Conservation (phyloP, 2,888 invertebrate species). For the Idaea dimidiata region DNA sequence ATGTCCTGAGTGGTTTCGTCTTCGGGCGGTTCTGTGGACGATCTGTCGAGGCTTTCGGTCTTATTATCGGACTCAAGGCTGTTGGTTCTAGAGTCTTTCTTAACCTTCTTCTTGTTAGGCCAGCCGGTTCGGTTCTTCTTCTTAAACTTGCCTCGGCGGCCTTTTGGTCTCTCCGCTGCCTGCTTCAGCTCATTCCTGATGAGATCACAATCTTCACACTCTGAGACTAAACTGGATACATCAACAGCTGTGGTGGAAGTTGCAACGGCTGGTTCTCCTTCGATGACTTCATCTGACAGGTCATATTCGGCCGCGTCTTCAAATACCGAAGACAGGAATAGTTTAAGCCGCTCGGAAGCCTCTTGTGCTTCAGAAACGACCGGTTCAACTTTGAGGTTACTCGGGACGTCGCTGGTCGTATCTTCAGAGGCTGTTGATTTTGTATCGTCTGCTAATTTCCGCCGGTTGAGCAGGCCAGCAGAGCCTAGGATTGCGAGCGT, state of each 20-base stretch:
- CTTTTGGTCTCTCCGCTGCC: slow-evolving; percentile 44
- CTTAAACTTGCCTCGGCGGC: slow-evolving; percentile 78
- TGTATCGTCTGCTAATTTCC: slow-evolving; percentile 67
- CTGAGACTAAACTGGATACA: slow-evolving; percentile 66
- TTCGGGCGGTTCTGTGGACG: slow-evolving; percentile 55
- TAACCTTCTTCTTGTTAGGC: slow-evolving; percentile 81
- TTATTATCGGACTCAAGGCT: slow-evolving; percentile 51
- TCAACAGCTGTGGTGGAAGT: slow-evolving; percentile 64
- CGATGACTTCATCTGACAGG: slow-evolving; percentile 67
- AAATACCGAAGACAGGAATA: slow-evolving; percentile 70
- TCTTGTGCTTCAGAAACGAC: slow-evolving; percentile 52
- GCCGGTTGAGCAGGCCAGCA: slow-evolving; percentile 80
- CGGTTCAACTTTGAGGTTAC: slow-evolving; percentile 54
- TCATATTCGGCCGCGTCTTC: slow-evolving; percentile 72
- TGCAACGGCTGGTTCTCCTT: slow-evolving; percentile 56
- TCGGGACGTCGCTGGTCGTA: slow-evolving; percentile 60
- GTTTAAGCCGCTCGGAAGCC: slow-evolving; percentile 63
- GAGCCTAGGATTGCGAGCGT: slow-evolving; percentile 89
- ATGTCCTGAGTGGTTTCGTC: slow-evolving; percentile 59
- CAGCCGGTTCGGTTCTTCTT: slow-evolving; percentile 91
- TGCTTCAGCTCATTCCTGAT: slow-evolving; percentile 63
- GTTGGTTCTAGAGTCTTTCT: slow-evolving; percentile 55
- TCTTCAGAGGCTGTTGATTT: slow-evolving; percentile 75
- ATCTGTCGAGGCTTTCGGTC: slow-evolving; percentile 54
- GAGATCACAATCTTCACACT: slow-evolving; percentile 67